Base-by-base conservation (phyloP, 2,888 invertebrate genomes). In the Ceramica pisi region DNA sequence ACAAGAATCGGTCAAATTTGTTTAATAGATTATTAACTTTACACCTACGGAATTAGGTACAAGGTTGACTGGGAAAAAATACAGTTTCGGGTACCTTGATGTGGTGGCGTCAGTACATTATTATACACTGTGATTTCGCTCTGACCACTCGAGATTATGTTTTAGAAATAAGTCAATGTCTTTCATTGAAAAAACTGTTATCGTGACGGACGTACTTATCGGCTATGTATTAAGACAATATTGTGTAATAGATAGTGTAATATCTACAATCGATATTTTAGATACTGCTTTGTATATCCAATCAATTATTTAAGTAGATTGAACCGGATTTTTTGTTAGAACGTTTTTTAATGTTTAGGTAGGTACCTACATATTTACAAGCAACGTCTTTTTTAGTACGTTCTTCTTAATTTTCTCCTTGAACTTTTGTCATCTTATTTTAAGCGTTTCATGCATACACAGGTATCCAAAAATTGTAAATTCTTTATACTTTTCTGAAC, bases 211-310 rank as follows among this genome's bases (percentile, higher is more conserved):
- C 2, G 19, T 65, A 62, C 46, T 53, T 75, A 66, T 78, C 72
- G 57, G 41, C 53, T 50, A 26, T 51, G 19, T 65, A 56, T 48
- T 19, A n/a, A 50, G 21, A 57, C 5, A 23, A 50, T 41, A 75
- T 76, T 76, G 57, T 59, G 64, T 71, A 46, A 77, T 57, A 75
- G 21, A 74, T 74, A 50, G 12, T 48, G 48, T 26, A 6, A 41
- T 51, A 59, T 38, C n/a, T 31, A 16, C 35, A 56, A 12, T n/a
- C 5, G 21, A 38, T 59, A 48, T 46, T 21, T 21, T 6, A 51
- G 26, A n/a, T n/a, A 63, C 0, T 16, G 14, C 0, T 26, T 19
- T 35, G 50, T 31, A 26, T 7, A 16, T 69, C 53, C 6, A 2
- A 53, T 62, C 56, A n/a, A 23, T 48, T 41, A 12, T n/a, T 12